These are phyloP conservation scores for Marcusenius ussheri DNA, from an alignment of 2,113 vertebrate genomes.

Conservation along the genomic window DNA sequence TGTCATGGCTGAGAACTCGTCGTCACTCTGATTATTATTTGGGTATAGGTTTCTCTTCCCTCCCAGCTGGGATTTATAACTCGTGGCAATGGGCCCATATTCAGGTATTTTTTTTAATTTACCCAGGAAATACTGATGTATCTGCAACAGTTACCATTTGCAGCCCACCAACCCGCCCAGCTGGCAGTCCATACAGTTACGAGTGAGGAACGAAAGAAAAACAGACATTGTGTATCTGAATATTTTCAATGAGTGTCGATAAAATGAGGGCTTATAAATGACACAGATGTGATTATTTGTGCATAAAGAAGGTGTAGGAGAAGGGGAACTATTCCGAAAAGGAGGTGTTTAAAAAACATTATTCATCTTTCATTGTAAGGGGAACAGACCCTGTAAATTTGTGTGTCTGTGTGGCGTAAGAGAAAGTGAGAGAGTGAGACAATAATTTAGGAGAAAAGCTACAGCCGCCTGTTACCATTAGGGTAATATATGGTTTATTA, in stretches of 20 bases:
- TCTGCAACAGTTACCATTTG: not conserved
- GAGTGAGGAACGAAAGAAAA: not conserved
- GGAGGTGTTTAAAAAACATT: not conserved
- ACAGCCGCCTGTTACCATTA: not conserved
- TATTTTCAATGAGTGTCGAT: not conserved
- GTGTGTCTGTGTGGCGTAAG: not conserved
- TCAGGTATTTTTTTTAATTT: not conserved
- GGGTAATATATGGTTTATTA: not conserved
- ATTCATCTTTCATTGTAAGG: not conserved
- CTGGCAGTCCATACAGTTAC: not conserved
- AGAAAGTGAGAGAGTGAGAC: not conserved
- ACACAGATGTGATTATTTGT: not conserved
- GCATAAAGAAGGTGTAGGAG: not conserved
- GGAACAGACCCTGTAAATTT: not conserved
- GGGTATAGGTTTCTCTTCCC: not conserved
- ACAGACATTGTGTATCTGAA: not conserved
- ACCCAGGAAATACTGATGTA: not conserved
- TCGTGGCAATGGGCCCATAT: not conserved
- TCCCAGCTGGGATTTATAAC: not conserved
- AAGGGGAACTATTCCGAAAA: not conserved
- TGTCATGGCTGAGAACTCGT: not conserved
- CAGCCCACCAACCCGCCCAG: not conserved
- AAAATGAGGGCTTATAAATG: not conserved
- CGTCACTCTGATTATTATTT: not conserved
- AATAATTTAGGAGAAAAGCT: not conserved